Evolutionary conservation across 2,888 invertebrate genomes (phyloP), one percentile per base, ranked within the genome.

Genomic region (Tridacna gigas): DNA sequence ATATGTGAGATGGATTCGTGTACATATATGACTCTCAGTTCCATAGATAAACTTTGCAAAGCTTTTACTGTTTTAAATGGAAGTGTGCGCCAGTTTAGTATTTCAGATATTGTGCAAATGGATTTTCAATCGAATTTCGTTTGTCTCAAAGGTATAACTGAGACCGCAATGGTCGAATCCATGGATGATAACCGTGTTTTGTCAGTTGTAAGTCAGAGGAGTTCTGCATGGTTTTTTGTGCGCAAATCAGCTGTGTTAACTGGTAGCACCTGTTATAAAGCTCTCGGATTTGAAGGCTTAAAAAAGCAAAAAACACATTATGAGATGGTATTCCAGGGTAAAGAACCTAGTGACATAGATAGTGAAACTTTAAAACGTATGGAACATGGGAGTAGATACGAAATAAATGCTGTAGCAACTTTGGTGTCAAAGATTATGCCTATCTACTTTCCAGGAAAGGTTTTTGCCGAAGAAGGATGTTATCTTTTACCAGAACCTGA

Each of bases 361-460:
- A 11, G 12, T 0, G 51, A 56, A 12, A 20, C 61, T 15, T 25
- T 61, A 63, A 25, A 20, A 15, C 56, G 67, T 18, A 80, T 84
- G 77, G 45, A 82, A 47, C 79, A 87, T 61, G 86, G 82, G 9
- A 80, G 51, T 15, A 69, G 28, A 18, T 83, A 80, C 60, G 84
- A 86, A 69, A 67, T 80, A 28, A 82, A 86, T 74, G 83, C 80
- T 0, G 69, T 86, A 13, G 77, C 81, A 37, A 88, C 86, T 5
- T 12, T 86, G 0, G 82, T 84, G 51, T 77, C 80, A 11, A 83
- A 83, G 45, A 75, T 86, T 22, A 9, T 86, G 9, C 86, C 86
- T 5, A 66, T 77, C 20, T 22, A 81, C 7, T 45, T 25, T n/a
- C 86, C 88, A 15, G 73, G 67, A 3, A 18, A 77, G n/a, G 48